Conservation (phyloP, 2,797 vertebrate species). For the Limosa lapponica region DNA sequence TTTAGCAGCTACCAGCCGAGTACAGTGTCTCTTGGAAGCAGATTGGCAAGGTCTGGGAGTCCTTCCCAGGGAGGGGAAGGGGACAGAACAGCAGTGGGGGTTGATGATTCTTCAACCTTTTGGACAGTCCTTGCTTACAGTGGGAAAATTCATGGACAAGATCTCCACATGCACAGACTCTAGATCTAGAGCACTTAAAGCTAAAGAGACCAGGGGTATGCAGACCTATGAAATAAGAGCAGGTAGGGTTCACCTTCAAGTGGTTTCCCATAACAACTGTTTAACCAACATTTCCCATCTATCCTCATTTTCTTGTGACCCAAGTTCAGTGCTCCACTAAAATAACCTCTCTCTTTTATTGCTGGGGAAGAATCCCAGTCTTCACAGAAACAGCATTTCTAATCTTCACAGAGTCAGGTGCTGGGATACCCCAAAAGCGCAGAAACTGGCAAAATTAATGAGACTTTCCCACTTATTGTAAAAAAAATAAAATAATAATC, state of each 20-base stretch:
- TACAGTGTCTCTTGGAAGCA: neutral
- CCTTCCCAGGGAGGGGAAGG: neutral
- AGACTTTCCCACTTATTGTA: neutral
- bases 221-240: neutral
- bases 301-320: neutral
- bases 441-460: neutral
- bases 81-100: neutral
- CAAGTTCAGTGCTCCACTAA: neutral
- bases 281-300: neutral
- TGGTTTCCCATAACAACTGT: neutral
- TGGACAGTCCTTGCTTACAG: neutral
- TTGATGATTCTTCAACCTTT: neutral
- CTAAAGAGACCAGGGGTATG: neutral
- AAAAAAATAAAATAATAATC: neutral
- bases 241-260: neutral
- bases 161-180: rapidly evolving
- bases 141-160: neutral
- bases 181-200: neutral
- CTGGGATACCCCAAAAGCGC: slow-evolving; percentile 3
- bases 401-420: neutral
- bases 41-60: neutral
- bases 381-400: neutral
- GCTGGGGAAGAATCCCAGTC: neutral
- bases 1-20: neutral
- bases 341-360: neutral